phyloP scores from a whole-genome alignment of 2,113 vertebrate genomes.

The Syrmaticus mikado region DNA sequence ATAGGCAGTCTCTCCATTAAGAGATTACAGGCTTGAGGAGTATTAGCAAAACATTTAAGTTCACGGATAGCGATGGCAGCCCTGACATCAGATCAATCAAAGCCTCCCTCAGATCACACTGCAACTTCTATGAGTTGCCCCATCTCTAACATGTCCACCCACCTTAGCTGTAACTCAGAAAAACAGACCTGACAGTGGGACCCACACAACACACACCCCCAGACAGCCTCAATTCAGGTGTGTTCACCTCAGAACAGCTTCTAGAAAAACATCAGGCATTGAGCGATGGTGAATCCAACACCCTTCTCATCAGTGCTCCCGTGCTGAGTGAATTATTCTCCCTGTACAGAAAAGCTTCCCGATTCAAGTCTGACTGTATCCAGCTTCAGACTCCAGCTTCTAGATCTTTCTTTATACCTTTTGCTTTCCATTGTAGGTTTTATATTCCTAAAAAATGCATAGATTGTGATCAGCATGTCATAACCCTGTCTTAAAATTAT shows the following conservation, averaged over 20 bases:
- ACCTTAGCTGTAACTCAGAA: neutral
- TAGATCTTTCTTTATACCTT: neutral
- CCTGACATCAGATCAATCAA: neutral
- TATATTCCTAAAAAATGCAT: neutral
- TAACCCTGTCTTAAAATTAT: neutral
- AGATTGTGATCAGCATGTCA: neutral
- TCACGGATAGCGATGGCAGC: neutral
- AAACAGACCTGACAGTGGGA: neutral
- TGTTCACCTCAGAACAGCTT: rapidly evolving
- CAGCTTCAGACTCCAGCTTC: neutral
- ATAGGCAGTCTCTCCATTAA: neutral
- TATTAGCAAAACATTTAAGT: neutral
- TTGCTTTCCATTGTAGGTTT: neutral
- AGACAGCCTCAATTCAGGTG: neutral
- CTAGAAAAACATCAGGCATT: neutral
- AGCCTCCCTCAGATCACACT: neutral
- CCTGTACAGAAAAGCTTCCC: neutral
- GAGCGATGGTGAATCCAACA: rapidly evolving
- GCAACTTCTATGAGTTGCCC: neutral
- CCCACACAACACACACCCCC: neutral
- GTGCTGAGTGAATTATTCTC: neutral
- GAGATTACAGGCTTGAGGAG: neutral
- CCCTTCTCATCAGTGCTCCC: neutral
- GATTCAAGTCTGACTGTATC: neutral
- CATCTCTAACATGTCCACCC: neutral